Conservation (phyloP, 2,888 invertebrate species). For the Serrognathus titanus region DNA sequence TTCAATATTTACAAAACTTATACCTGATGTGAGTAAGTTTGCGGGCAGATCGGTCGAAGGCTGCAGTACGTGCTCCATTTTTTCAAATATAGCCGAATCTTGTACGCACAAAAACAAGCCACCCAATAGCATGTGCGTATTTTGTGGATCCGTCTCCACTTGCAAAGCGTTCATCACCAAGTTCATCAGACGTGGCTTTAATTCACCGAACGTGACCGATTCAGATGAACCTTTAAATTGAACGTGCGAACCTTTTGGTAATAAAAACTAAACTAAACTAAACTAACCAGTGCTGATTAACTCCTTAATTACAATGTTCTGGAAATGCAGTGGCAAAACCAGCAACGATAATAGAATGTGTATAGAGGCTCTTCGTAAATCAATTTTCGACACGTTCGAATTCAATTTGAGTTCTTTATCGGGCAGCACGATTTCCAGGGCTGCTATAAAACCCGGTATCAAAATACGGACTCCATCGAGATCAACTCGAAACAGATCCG, state of each 20-base stretch:
- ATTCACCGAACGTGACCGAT: constrained; percentile 59
- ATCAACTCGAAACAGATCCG: constrained; percentile 85
- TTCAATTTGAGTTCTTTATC: constrained; percentile 80
- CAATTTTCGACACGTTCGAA: constrained; percentile 68
- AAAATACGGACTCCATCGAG: constrained; percentile 89
- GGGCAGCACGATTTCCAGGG: constrained; percentile 86
- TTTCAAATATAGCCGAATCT: constrained; percentile 75
- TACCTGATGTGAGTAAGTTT: constrained; percentile 71
- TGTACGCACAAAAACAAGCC: constrained; percentile 75
- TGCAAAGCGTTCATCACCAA: constrained; percentile 78
- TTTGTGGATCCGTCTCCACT: constrained; percentile 79
- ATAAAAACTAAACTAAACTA: constrained; percentile 12
- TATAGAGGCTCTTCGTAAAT: constrained; percentile 87
- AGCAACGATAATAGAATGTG: constrained; percentile 88
- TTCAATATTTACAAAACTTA: constrained; percentile 10
- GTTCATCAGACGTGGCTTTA: constrained; percentile 75
- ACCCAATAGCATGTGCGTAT: constrained; percentile 84
- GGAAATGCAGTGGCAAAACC: constrained; percentile 90
- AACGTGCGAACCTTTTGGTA: too few species aligned
- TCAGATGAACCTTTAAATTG: constrained; percentile 34
- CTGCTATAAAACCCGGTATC: constrained; percentile 84
- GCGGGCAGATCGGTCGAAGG: constrained; percentile 55
- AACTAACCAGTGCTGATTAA: constrained; percentile 55
- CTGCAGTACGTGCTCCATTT: constrained; percentile 61
- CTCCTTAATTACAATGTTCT: constrained; percentile 69